Percentiles rank a stretch among this genome's conserved stretches.
Conservation (phyloP, 2,113 vertebrate genomes). For the Charina bottae region DNA sequence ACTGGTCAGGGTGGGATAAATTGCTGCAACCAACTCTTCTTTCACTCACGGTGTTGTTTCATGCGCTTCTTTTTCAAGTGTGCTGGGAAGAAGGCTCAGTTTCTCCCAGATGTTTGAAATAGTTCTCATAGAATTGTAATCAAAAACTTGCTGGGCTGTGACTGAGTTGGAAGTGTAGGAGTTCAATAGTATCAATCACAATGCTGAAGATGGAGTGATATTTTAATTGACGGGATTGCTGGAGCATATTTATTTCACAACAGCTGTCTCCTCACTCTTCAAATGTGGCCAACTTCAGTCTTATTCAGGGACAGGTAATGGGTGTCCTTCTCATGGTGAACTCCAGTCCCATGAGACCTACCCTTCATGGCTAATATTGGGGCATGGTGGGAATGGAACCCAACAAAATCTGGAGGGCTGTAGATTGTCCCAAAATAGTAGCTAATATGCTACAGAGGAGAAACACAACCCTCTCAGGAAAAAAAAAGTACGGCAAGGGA, state of each 20-base stretch:
- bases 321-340: background rate
- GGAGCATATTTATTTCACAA: background rate
- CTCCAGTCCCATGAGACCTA: background rate
- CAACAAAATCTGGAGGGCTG: background rate
- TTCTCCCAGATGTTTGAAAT: background rate
- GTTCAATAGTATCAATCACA: background rate
- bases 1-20: background rate
- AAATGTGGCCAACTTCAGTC: background rate
- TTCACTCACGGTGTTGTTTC: background rate
- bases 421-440: background rate
- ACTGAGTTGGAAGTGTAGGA: background rate
- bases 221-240: background rate
- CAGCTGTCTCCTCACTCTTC: background rate
- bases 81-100: background rate
- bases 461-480: background rate
- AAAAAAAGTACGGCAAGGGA: background rate
- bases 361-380: background rate
- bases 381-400: background rate
- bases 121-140: background rate
- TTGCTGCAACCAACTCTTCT: background rate
- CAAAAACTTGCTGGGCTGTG: background rate
- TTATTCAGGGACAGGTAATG: background rate
- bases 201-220: background rate
- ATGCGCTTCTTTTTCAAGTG: background rate
- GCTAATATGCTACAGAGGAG: background rate